A percentile compares a stretch with the other conserved stretches of the same genome.
These are phyloP conservation scores for Aspiorhynchus laticeps DNA, from an alignment of 2,113 vertebrate genomes.

Conservation along the genomic window DNA sequence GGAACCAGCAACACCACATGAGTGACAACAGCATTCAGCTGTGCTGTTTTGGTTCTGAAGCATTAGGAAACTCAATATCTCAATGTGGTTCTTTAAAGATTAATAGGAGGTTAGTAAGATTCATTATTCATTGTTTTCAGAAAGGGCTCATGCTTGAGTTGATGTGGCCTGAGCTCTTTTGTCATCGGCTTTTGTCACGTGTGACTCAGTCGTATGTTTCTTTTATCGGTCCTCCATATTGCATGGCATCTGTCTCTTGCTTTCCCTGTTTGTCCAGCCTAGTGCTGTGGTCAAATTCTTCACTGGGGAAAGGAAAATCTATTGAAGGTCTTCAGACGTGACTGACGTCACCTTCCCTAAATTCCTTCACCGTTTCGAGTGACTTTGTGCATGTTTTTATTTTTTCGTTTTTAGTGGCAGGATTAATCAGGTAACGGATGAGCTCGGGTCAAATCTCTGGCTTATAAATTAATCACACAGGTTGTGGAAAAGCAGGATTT, in stretches of 20 bases:
- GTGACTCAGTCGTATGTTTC: conserved; percentile 53
- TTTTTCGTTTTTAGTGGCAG: not conserved
- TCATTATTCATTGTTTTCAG: conserved; percentile 76
- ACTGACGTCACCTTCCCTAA: conserved; percentile 19
- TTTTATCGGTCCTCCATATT: conserved; percentile 39
- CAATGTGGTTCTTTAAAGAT: conserved; percentile 76
- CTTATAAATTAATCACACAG: conserved; percentile 50
- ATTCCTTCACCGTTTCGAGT: not conserved
- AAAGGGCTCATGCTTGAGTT: conserved; percentile 64
- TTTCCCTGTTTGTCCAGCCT: conserved; percentile 1
- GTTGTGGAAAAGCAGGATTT: conserved; percentile 47
- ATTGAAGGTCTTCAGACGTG: not conserved
- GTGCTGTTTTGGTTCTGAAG: conserved; percentile 59
- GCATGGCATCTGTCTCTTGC: conserved; percentile 28
- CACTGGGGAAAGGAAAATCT: not conserved
- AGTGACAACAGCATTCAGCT: conserved; percentile 66
- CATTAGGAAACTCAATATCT: conserved; percentile 74
- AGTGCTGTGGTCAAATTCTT: not conserved
- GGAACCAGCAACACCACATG: conserved; percentile 57
- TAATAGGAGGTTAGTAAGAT: conserved; percentile 78
- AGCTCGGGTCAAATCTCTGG: conserved; percentile 27
- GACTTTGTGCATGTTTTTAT: not conserved
- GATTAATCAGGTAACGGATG: conserved; percentile 43
- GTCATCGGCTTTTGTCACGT: conserved; percentile 58
- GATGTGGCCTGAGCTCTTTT: conserved; percentile 56